Evolutionary conservation across 2,888 invertebrate genomes (phyloP).

Genomic region (Drosophila histrio): DNA sequence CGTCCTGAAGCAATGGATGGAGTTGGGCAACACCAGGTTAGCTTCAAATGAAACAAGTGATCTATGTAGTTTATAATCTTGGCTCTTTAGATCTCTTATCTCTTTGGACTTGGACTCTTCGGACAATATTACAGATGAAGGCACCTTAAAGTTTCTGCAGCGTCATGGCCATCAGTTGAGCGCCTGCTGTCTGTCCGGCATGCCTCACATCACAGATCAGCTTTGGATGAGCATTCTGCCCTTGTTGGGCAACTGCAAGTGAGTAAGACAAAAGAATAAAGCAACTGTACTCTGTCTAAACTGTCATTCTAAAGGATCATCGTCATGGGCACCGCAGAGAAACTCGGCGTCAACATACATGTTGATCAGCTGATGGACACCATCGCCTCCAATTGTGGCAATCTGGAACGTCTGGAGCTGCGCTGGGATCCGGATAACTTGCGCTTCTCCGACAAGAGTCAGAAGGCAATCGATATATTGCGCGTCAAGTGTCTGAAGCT

Average conservation of each 20-base stretch:
- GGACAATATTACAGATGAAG: constrained; percentile 97
- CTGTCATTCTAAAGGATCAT: constrained; percentile 89
- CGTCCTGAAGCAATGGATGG: constrained; percentile 96
- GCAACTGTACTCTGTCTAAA: not conserved
- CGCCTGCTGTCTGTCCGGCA: constrained; percentile 95
- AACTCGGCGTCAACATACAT: constrained; percentile 97
- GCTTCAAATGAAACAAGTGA: not conserved
- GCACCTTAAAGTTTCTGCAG: constrained; percentile 95
- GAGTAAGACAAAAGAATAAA: constrained; percentile 62
- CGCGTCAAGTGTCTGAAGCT: constrained; percentile 97
- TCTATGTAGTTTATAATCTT: not conserved
- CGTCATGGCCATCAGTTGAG: constrained; percentile 94
- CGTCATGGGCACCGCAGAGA: constrained; percentile 98
- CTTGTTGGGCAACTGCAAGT: constrained; percentile 96
- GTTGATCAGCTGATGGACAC: constrained; percentile 99
- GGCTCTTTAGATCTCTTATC: constrained; percentile 87
- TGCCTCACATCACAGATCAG: constrained; percentile 99
- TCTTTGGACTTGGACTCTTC: constrained; percentile 97
- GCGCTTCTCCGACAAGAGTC: constrained; percentile 99
- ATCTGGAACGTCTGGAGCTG: constrained; percentile 95
- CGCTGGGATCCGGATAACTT: constrained; percentile 99
- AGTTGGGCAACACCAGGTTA: constrained; percentile 90
- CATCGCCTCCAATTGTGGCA: constrained; percentile 95
- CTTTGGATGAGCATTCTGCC: constrained; percentile 98
- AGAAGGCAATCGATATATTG: constrained; percentile 98